Evolutionary conservation across 2,113 vertebrate genomes (phyloP).

Genomic region (Marcusenius ussheri): DNA sequence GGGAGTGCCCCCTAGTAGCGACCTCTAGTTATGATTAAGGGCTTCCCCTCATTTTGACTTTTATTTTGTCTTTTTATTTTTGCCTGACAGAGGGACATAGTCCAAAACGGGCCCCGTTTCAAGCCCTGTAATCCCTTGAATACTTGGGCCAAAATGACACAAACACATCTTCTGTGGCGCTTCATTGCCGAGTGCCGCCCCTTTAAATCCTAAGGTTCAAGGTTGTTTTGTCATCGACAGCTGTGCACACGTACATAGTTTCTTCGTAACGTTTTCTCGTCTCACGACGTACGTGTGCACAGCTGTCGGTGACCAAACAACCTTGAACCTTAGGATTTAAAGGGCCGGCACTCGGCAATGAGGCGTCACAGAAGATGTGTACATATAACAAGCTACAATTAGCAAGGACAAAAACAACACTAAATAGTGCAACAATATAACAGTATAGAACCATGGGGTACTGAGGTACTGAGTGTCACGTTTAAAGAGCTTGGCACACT

Average conservation of each 20-base stretch:
- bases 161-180: not conserved
- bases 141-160: not conserved
- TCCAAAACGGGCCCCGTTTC: not conserved
- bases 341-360: not conserved
- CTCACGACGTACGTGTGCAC: not conserved
- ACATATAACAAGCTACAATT: not conserved
- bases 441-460: not conserved
- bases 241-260: not conserved
- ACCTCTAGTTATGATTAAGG: constrained; percentile 3
- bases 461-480: not conserved
- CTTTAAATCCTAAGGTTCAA: not conserved
- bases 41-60: constrained; percentile 17
- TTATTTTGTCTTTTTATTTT: not conserved
- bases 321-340: not conserved
- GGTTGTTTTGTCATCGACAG: not conserved
- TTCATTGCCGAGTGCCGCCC: not conserved
- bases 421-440: not conserved
- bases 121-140: not conserved
- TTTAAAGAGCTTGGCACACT: not conserved
- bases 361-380: not conserved
- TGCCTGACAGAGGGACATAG: not conserved
- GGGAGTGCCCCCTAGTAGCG: not conserved
- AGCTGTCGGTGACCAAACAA: not conserved
- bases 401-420: not conserved
- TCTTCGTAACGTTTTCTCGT: too few species aligned